phyloP scores from a whole-genome alignment of 2,113 vertebrate genomes.

The Phrynocephalus versicolor region DNA sequence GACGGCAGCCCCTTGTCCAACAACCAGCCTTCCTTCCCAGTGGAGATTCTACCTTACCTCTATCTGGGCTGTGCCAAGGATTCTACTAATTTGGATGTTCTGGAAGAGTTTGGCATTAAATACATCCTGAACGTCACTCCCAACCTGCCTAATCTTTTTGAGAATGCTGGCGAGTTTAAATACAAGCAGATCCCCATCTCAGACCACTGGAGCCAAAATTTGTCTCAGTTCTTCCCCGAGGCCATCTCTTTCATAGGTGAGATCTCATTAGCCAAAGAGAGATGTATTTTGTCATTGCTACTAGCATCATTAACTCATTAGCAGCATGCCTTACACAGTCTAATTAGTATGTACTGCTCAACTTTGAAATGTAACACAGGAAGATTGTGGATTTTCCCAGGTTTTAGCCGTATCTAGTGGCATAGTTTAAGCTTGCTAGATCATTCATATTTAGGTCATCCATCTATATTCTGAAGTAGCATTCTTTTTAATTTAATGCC shows the following conservation, averaged over 20 bases:
- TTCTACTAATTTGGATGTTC: conserved; percentile 96
- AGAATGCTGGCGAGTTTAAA: conserved; percentile 96
- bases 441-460: not conserved
- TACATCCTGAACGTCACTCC: conserved; percentile 99
- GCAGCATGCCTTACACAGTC: not conserved
- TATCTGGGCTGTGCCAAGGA: conserved; percentile 97
- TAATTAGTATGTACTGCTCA: not conserved
- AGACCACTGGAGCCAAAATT: conserved; percentile 99
- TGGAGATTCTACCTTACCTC: conserved; percentile 94
- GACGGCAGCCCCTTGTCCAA: conserved; percentile 94
- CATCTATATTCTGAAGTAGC: not conserved
- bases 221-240: conserved; percentile 98
- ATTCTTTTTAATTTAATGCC: not conserved
- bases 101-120: conserved; percentile 98
- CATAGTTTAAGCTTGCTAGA: not conserved
- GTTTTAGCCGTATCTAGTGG: not conserved
- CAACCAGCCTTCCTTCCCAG: conserved; percentile 92
- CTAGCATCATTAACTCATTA: not conserved
- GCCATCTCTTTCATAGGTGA: conserved; percentile 98
- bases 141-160: conserved; percentile 97
- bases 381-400: not conserved
- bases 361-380: not conserved
- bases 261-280: conserved; percentile 44
- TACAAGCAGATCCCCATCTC: conserved; percentile 99
- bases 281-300: not conserved